Evolutionary conservation across 2,888 invertebrate genomes (phyloP).

Genomic region (Crioceris asparagi): DNA sequence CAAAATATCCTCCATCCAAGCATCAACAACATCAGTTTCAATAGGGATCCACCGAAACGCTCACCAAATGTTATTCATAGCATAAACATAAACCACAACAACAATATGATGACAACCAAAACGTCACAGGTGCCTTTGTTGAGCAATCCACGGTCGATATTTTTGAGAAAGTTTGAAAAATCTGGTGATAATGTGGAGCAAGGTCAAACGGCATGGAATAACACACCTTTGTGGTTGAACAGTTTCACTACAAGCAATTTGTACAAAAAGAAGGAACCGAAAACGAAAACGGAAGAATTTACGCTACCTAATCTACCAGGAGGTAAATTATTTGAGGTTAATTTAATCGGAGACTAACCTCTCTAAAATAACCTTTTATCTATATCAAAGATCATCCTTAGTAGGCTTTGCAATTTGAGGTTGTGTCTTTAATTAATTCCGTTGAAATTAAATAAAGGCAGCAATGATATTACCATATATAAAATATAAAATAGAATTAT

Average conservation of each 20-base stretch:
- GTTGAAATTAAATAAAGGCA: too few species aligned
- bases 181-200: too few species aligned
- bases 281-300: conserved; percentile 39
- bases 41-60: conserved; percentile 22
- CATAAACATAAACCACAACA: conserved; percentile 13
- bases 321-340: conserved; percentile 39
- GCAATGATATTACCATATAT: too few species aligned
- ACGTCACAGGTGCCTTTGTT: conserved; percentile 26
- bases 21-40: conserved; percentile 36
- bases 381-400: too few species aligned
- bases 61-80: conserved; percentile 30
- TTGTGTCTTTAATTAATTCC: too few species aligned
- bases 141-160: conserved; percentile 26
- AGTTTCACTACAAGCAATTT: conserved; percentile 15
- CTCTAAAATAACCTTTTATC: too few species aligned
- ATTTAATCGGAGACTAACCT: too few species aligned
- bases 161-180: conserved; percentile 31
- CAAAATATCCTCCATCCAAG: conserved; percentile 28
- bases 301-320: conserved; percentile 52
- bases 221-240: conserved; percentile 23
- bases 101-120: not conserved
- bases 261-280: conserved; percentile 22
- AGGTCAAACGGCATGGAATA: conserved; percentile 9
- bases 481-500: too few species aligned
- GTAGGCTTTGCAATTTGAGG: too few species aligned